Base-by-base conservation (phyloP, 1,140 invertebrate species). In the Drosophila albomicans region DNA sequence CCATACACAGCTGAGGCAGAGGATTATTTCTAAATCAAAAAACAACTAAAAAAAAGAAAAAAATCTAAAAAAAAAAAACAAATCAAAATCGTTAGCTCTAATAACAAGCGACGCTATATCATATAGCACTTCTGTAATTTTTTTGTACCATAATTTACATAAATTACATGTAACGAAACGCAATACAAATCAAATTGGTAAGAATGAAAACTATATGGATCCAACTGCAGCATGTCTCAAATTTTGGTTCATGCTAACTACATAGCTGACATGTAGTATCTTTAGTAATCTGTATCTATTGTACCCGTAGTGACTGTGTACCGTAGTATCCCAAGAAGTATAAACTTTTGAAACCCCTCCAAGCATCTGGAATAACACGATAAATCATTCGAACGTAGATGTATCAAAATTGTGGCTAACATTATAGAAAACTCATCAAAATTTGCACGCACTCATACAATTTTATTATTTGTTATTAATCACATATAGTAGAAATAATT, bases 141-240 rank as follows among this genome's bases (percentile, higher is more conserved):
- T 82, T 80, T 84, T 87, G 84, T 87, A 87, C 70, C 89, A 75
- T 85, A 89, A 89, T 88, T 81, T 85, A 88, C 84, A 89, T 89
- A 89, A 89, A 88, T 88, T 89, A 88, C 84, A 89, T 81, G 75
- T 89, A 88, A 89, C 84, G 85, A 88, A 87, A 78, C 81, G 77
- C 56, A 74, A 79, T 62, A 78, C 82, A 86, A 79, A 58, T 62
- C 58, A 62, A 82, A 89, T 89, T 89, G 85, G 85, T 89, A 89
- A 89, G 85, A 89, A 56, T 67, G 38, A 57, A 25, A 25, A 57
- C 67, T 67, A 61, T 61, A 46, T 61, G 46, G 16, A 80, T 56
- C 46, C 38, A 68, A 48, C 59, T 52, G 38, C 49, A 85, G 70
- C 85, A 84, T 89, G 85, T 70, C 52, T 58, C 65, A 80, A 88